Evolutionary conservation across 1,140 invertebrate species (phyloP).

Genomic region (Trichonephila inaurata): DNA sequence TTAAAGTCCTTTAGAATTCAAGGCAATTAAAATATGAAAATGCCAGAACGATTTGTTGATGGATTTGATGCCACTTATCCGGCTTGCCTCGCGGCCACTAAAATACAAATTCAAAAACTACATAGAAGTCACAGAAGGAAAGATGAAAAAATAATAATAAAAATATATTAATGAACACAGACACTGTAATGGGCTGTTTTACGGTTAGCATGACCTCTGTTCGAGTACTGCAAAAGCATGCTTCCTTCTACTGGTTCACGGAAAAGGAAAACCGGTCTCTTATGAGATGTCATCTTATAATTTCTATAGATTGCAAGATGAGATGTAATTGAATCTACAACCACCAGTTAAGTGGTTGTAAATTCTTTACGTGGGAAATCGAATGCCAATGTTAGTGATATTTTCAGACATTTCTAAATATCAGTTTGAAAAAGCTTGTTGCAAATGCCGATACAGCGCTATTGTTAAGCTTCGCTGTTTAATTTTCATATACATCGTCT

Average conservation of each 20-base stretch:
- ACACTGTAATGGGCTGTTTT: neutral
- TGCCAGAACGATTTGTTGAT: too few relatives aligned
- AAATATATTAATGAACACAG: neutral
- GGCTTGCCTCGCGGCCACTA: too few relatives aligned
- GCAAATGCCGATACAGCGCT: too few relatives aligned
- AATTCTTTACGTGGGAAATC: neutral
- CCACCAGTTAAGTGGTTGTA: neutral
- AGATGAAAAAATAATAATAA: neutral
- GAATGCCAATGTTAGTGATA: too few relatives aligned
- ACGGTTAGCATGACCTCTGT: neutral
- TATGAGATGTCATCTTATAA: neutral
- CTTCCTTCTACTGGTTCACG: neutral
- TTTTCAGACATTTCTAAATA: too few relatives aligned
- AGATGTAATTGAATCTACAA: neutral
- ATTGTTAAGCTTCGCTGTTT: too few relatives aligned
- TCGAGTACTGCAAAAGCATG: neutral
- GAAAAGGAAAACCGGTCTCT: slow-evolving; percentile 1
- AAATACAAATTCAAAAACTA: neutral
- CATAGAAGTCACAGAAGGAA: neutral
- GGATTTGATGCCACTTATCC: too few relatives aligned
- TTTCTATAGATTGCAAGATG: neutral
- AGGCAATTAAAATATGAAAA: too few relatives aligned
- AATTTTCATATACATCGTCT: too few relatives aligned
- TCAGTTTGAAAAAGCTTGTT: too few relatives aligned
- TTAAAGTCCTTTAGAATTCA: too few relatives aligned